Evolutionary conservation across 2,797 vertebrate genomes (phyloP).

Genomic region (Diceros bicornis): DNA sequence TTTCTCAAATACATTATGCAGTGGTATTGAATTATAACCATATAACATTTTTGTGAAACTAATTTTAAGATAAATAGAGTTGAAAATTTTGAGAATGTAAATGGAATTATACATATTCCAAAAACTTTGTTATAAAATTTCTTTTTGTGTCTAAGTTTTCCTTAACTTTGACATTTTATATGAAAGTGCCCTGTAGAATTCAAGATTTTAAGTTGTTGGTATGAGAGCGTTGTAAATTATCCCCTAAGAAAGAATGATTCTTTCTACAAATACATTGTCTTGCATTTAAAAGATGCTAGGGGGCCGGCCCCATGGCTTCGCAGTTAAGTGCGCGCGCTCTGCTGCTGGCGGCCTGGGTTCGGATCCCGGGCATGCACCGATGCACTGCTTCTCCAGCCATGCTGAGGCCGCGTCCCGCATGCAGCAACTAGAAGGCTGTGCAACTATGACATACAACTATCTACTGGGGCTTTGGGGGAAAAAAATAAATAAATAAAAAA

Average conservation of each 20-base stretch:
- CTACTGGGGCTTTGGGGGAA: too few relatives aligned
- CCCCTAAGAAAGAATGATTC: slow-evolving; percentile 16
- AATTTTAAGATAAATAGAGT: slow-evolving; percentile 65
- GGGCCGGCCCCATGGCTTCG: too few relatives aligned
- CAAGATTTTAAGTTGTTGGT: slow-evolving; percentile 54
- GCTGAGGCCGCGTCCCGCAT: too few relatives aligned
- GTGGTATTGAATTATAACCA: slow-evolving; percentile 6
- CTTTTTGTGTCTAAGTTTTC: slow-evolving; percentile 44
- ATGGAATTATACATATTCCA: slow-evolving; percentile 3
- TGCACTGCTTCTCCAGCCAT: too few relatives aligned
- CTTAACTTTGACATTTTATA: slow-evolving; percentile 44
- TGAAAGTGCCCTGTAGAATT: slow-evolving; percentile 34
- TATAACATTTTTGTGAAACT: slow-evolving; percentile 36
- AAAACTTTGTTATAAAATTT: neutral
- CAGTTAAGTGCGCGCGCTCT: too few relatives aligned
- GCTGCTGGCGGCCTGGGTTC: too few relatives aligned
- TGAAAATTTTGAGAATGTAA: slow-evolving; percentile 63
- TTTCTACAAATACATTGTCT: slow-evolving; percentile 42
- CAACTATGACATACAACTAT: too few relatives aligned
- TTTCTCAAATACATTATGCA: slow-evolving; percentile 18
- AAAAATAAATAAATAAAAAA: too few relatives aligned
- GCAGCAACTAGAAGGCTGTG: too few relatives aligned
- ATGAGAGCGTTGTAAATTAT: slow-evolving; percentile 13
- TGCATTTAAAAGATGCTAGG: neutral
- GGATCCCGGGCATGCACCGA: too few relatives aligned